Evolutionary conservation across 2,113 vertebrate species (phyloP), one percentile per base, ranked within the genome.

Genomic region (Glareola pratincola): DNA sequence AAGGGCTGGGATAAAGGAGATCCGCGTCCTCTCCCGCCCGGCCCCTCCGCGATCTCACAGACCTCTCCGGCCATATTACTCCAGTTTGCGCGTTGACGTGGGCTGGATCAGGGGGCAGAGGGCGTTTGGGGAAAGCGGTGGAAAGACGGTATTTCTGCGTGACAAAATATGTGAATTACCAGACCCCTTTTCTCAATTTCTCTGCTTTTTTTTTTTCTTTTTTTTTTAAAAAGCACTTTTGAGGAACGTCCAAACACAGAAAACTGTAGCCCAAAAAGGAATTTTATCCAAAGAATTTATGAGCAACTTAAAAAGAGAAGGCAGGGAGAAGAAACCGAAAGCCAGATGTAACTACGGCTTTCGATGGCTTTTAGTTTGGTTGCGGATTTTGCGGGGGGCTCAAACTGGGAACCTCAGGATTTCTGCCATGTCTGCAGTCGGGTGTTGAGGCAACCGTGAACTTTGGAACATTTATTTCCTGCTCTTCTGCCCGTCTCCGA

Each of bases 301-400:
- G 92, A 97, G 94, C 90, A 37, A 94, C 86, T 95, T 97, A 68
- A 97, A 92, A 92, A 85, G 95, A 90, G 82, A 66, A 90, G 87
- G 95, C 91, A 95, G 78, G 2, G 68, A 91, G 92, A 43, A 95
- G 92, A 88, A 97, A 95, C 80, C 36, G 82, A 93, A 94, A 93
- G 93, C 95, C 94, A 96, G 94, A 96, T 94, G 92, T 87, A 95
- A 66, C 66, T 74, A 14, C 81, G 71, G 71, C 43, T 62, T 73
- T 56, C 37, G 74, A 80, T 62, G 91, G 77, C 94, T 95, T 89
- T 92, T 78, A 87, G 85, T 92, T 94, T 8, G 56, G 79, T 57
- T 92, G 92, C 75, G 47, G 12, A 50, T 73, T 80, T 72, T 94
- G 64, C 48, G 80, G 91, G 91, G 74, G 92, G 80, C 81, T 92